These are phyloP conservation scores for Hemistola chrysoprasaria DNA, from an alignment of 2,888 invertebrate species.

Conservation along the genomic window DNA sequence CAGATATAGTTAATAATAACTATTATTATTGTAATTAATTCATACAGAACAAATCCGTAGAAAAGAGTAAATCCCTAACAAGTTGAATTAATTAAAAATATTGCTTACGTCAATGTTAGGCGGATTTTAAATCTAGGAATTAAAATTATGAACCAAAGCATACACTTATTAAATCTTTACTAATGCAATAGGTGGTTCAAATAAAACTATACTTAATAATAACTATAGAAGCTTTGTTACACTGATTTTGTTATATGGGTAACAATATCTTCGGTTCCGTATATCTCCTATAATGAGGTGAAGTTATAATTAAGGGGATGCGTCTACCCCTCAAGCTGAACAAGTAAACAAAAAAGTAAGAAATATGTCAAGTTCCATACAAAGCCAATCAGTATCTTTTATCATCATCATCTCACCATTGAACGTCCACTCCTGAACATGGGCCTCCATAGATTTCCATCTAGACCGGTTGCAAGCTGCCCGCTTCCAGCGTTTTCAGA, in stretches of 20 bases:
- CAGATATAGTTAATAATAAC: slow-evolving; percentile 4
- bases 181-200: slow-evolving; percentile 4
- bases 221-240: slow-evolving; percentile 6
- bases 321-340: too few species aligned
- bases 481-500: too few species aligned
- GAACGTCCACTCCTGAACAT: too few species aligned
- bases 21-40: slow-evolving; percentile 1
- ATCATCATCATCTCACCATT: too few species aligned
- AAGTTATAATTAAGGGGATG: too few species aligned
- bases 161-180: not conserved
- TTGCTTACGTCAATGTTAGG: slow-evolving; percentile 62
- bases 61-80: too few species aligned
- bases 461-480: too few species aligned
- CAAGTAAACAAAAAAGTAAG: too few species aligned
- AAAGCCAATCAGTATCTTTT: too few species aligned
- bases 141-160: slow-evolving; percentile 13
- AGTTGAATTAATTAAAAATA: slow-evolving; percentile 38
- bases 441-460: too few species aligned
- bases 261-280: slow-evolving; percentile 59
- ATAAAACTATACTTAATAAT: not conserved
- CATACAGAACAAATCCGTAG: slow-evolving; percentile 20
- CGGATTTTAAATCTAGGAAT: slow-evolving; percentile 41
- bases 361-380: too few species aligned
- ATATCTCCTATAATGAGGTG: too few species aligned
- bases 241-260: slow-evolving; percentile 38